Evolutionary conservation across 1,140 invertebrate genomes (phyloP), one percentile per base, ranked within the genome.

Genomic region (Meloidogyne exigua): DNA sequence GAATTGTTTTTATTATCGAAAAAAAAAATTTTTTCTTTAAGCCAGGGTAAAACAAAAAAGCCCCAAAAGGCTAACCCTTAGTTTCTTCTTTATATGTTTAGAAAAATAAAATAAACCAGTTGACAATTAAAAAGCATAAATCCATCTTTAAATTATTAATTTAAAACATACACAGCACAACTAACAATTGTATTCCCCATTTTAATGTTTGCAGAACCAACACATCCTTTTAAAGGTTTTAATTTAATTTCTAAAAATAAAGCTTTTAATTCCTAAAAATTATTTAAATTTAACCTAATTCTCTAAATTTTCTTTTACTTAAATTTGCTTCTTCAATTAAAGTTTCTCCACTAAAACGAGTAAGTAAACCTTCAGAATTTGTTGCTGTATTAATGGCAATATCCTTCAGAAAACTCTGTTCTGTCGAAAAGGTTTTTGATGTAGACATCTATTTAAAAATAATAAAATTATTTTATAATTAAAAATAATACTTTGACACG

Each of bases 181-280:
- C 81, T 23, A 18, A 81, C 80, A 18, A 65, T 79, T 10, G 80
- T 81, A 39, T 81, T 81, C 25, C 80, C 80, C n/a, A 81, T 84
- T 78, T 81, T 82, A 21, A 81, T 26, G 49, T 79, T 79, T 23
- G 80, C 82, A 25, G 70, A 75, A 21, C 80, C 80, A 44, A 26
- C 36, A 62, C 69, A 44, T 23, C 69, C 79, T 10, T 79, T 69
- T 13, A 81, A 62, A 26, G 82, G 28, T n/a, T 83, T 79, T 62
- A 42, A 57, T 32, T 68, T 44, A 1, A 82, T 39, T n/a, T 75
- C 79, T 81, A 36, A 82, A 80, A 82, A 36, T 12, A 18, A 23
- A 32, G 10, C 9, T n/a, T 12, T 15, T 73, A 36, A 78, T n/a
- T n/a, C n/a, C n/a, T n/a, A n/a, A n/a, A n/a, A 65, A 5, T n/a